phyloP scores from a whole-genome alignment of 1,140 invertebrate genomes.

The Diachasmimorpha longicaudata region DNA sequence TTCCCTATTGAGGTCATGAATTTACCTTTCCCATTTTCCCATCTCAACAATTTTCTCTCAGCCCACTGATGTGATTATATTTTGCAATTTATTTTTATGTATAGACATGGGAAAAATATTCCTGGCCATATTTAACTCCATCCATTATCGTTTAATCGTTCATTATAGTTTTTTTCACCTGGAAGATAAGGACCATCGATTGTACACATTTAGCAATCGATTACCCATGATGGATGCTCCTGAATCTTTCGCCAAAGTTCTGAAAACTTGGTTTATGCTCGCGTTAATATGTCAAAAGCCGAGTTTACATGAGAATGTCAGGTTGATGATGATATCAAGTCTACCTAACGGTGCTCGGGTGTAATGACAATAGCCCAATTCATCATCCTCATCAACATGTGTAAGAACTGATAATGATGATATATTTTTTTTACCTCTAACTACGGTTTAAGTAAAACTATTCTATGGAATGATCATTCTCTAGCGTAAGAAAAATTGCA shows the following conservation, averaged over 20 bases:
- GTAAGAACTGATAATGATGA: not conserved
- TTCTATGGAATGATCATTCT: slow-evolving; percentile 5
- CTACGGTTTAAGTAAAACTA: not conserved
- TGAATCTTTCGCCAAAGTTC: not conserved
- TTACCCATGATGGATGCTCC: not conserved
- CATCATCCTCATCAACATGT: not conserved
- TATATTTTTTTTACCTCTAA: not conserved
- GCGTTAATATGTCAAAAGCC: not conserved
- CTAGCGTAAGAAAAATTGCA: not conserved
- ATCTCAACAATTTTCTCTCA: not conserved
- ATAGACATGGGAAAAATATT: not conserved
- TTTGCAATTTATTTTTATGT: not conserved
- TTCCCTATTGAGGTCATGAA: not conserved
- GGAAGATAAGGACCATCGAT: not conserved
- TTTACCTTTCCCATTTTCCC: not conserved
- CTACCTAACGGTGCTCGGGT: not conserved
- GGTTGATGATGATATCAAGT: not conserved
- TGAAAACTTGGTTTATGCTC: not conserved
- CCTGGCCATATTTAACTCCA: not conserved
- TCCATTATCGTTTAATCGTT: not conserved
- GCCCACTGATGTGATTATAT: not conserved
- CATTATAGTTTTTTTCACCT: not conserved
- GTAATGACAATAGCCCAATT: not conserved
- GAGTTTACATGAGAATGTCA: not conserved
- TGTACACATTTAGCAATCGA: not conserved